These are phyloP conservation scores for Notolepis coatsorum DNA, from an alignment of 2,797 vertebrate species.

Conservation along the genomic window DNA sequence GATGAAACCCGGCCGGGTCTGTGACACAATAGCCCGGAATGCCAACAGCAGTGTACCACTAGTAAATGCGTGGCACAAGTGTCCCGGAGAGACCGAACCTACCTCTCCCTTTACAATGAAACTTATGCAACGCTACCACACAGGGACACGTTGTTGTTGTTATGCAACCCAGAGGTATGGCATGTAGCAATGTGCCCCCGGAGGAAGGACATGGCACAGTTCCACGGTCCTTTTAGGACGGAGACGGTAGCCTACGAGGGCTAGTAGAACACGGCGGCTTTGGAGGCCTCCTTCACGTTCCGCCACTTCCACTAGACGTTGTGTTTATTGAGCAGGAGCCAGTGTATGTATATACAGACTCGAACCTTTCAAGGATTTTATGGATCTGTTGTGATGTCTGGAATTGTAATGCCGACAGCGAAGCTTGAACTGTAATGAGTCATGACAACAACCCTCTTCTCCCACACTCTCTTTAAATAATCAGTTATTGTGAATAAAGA, in stretches of 20 bases:
- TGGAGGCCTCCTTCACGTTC: conserved; percentile 32
- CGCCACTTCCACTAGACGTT: neutral
- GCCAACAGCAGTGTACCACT: conserved; percentile 42
- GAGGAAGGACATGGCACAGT: conserved; percentile 20
- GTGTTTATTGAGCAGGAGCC: conserved; percentile 13
- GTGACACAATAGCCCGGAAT: conserved; percentile 53
- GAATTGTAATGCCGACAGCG: conserved; percentile 7
- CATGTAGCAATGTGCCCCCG: conserved; percentile 12
- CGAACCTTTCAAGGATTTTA: conserved; percentile 7
- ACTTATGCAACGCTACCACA: conserved; percentile 37
- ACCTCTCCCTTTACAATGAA: conserved; percentile 23
- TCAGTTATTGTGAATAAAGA: no score
- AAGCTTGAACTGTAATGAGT: no score
- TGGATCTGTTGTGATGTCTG: conserved; percentile 18
- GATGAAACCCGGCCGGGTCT: conserved; percentile 42
- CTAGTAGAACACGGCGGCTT: conserved; percentile 40
- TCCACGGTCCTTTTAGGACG: conserved; percentile 1
- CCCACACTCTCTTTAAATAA: neutral
- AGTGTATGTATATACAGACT: neutral
- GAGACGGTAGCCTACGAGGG: conserved; percentile 8
- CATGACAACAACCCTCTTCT: neutral
- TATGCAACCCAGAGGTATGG: conserved; percentile 56
- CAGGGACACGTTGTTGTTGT: conserved; percentile 26
- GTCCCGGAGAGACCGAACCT: conserved; percentile 10
- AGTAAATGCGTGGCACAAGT: conserved; percentile 22